These are phyloP conservation scores for Lepisosteus osseus DNA, from an alignment of 2,113 vertebrate species.

Conservation along the genomic window DNA sequence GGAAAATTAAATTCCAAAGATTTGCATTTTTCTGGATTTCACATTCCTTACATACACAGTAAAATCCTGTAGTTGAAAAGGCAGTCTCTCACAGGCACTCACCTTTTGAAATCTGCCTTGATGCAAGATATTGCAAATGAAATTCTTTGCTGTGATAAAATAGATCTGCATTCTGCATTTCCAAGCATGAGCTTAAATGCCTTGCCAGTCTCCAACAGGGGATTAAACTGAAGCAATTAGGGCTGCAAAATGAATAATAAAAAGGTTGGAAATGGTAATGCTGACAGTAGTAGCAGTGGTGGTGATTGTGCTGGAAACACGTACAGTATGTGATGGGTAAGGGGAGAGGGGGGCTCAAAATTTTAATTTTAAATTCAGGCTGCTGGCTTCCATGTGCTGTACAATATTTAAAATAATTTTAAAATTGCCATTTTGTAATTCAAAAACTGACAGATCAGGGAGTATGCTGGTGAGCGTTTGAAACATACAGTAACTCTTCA, in stretches of 20 bases:
- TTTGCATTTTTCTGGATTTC: no score
- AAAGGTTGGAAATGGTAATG: not conserved
- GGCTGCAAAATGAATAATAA: constrained; percentile 25
- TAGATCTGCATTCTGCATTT: not conserved
- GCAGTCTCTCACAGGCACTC: not conserved
- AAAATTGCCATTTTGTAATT: not conserved
- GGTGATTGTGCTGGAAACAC: no score
- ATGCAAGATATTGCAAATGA: not conserved
- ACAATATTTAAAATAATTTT: not conserved
- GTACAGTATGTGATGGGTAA: no score
- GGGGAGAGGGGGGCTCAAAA: not conserved
- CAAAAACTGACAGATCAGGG: not conserved
- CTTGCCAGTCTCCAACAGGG: constrained; percentile 6
- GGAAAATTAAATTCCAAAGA: no score
- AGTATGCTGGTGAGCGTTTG: not conserved
- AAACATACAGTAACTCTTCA: no score
- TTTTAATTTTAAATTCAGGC: constrained; percentile 18
- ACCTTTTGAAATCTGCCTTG: not conserved
- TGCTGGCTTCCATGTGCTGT: not conserved
- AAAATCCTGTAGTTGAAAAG: not conserved
- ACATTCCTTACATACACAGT: not conserved
- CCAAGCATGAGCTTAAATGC: not conserved
- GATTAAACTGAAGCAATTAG: constrained; percentile 25
- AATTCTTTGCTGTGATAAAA: not conserved
- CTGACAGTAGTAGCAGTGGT: not conserved